Evolutionary conservation across 2,113 vertebrate genomes (phyloP).

Genomic region (Noctilio leporinus): DNA sequence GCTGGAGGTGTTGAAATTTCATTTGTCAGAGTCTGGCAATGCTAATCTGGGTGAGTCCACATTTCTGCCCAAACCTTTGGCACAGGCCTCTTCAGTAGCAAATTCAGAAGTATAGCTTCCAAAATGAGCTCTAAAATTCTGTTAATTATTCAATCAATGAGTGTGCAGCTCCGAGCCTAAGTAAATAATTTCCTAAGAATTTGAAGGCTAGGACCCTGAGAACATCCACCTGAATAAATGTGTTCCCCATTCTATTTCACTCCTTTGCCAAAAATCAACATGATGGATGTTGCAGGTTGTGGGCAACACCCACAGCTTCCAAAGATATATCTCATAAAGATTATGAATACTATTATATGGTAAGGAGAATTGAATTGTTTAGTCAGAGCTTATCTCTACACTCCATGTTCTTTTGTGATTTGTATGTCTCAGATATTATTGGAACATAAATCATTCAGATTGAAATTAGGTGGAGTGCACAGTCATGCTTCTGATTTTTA

Average conservation of each 20-base stretch:
- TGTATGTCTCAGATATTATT: conserved; percentile 6
- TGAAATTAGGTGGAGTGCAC: not conserved
- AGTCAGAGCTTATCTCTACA: not conserved
- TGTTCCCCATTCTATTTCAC: not conserved
- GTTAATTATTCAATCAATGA: not conserved
- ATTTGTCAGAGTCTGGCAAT: conserved; percentile 28
- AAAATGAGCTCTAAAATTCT: not conserved
- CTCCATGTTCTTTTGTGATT: not conserved
- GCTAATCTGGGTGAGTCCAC: conserved; percentile 12
- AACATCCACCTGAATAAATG: not conserved
- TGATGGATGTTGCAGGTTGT: not conserved
- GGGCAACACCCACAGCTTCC: not conserved
- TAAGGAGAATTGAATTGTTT: not conserved
- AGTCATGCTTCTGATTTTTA: not conserved
- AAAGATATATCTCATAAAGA: not conserved
- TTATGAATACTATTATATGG: not conserved
- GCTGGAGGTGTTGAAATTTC: conserved; percentile 40
- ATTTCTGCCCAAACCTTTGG: conserved; percentile 27
- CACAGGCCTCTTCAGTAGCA: not conserved
- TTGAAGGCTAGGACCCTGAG: not conserved
- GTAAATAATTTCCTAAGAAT: not conserved
- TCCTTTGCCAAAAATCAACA: not conserved
- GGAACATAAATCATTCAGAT: not conserved
- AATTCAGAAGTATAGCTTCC: not conserved
- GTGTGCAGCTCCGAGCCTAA: not conserved